Base-by-base conservation (phyloP, 2,888 invertebrate genomes). In the Diadegma fenestrale region DNA sequence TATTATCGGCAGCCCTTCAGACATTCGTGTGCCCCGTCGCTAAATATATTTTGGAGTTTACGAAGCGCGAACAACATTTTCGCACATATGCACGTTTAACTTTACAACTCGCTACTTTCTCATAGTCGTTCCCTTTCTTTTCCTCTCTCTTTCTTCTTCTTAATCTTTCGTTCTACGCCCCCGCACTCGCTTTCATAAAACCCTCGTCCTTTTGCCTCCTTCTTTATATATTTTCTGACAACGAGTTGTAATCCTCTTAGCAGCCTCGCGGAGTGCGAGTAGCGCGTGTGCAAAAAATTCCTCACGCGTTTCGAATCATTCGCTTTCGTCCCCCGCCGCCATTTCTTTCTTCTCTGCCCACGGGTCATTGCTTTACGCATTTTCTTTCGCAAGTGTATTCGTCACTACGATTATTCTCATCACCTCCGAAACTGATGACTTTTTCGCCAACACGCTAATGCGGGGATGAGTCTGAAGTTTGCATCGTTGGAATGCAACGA, bases 221-320 rank as follows among this genome's bases (percentile, higher is more conserved):
- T 69, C 45, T 48, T 64, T 30, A 37, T 75, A 72, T 78, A 58
- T 68, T 79, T 78, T 68, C 64, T 30, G 77, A 77, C 71, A 82
- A 83, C 79, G 83, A 79, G 79, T 66, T 69, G 19, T 64, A 83
- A 83, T 79, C 79, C 83, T 83, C 79, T 83, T 79, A 79, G 41
- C 58, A 79, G 48, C 48, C 78, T 17, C 54, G 54, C 54, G 54
- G 37, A 64, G 54, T 19, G 41, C 30, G 78, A 19, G 69, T 69
- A 61, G 48, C 79, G 48, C 79, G 68, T 68, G 73, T 69, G 68
- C 37, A 75, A 68, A 75, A 83, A 69, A 75, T 73, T 83, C 73
- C 72, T 87, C 82, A 80, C 86, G 83, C 83, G 81, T 58, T 83
- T 86, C 89, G 88, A 81, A 71, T 58, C 58, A 14, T 58, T 58